Conservation (phyloP, 2,113 vertebrate genomes). For the Naja naja region DNA sequence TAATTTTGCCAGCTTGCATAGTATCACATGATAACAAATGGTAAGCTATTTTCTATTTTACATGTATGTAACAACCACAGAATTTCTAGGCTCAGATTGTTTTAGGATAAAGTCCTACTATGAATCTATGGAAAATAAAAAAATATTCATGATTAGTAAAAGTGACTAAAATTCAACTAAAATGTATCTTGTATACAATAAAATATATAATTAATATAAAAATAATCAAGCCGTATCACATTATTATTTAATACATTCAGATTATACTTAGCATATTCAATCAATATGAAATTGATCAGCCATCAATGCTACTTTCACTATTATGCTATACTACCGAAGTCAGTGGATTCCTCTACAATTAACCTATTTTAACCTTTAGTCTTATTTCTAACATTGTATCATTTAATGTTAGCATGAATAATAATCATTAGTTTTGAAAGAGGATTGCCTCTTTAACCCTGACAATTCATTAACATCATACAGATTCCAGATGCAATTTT, state of each 20-base stretch:
- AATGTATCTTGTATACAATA: background rate
- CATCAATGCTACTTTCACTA: constrained; percentile 21
- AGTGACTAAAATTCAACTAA: background rate
- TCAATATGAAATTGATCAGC: constrained; percentile 14
- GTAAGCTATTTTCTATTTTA: background rate
- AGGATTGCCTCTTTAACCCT: constrained; percentile 13
- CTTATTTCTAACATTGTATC: constrained; percentile 10
- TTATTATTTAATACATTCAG: background rate
- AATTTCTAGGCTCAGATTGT: background rate
- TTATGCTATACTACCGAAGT: background rate
- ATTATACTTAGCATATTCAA: constrained; percentile 23
- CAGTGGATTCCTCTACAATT: background rate
- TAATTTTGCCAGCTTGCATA: background rate
- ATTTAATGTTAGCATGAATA: constrained; percentile 11
- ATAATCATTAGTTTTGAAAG: constrained; percentile 36
- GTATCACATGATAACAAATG: background rate
- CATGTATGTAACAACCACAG: background rate
- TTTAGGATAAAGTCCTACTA: background rate
- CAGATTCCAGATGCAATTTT: constrained; percentile 20
- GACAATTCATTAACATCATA: constrained; percentile 4
- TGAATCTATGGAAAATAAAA: background rate
- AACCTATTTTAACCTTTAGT: constrained; percentile 37
- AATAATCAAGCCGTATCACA: background rate
- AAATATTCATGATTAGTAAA: background rate
- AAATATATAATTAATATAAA: background rate